Evolutionary conservation across 1,140 invertebrate genomes (phyloP).

Genomic region (Bradysia coprophila): DNA sequence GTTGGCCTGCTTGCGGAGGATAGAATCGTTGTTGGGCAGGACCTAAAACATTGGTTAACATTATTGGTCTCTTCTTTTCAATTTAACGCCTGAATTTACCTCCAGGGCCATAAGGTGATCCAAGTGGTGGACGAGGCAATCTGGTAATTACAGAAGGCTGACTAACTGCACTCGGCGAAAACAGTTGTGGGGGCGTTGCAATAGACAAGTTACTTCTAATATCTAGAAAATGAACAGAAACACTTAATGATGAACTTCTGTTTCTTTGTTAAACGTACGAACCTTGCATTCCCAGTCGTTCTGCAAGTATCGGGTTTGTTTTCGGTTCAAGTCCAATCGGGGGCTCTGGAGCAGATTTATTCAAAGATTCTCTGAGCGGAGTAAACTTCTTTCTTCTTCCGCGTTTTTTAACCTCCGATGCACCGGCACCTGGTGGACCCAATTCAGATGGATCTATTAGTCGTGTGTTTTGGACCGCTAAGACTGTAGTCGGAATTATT

Average conservation of each 20-base stretch:
- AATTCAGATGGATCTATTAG: neutral
- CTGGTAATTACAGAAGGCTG: conserved; percentile 40
- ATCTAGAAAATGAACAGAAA: neutral
- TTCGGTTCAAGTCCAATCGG: conserved; percentile 5
- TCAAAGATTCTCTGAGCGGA: conserved; percentile 14
- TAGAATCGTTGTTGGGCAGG: conserved; percentile 19
- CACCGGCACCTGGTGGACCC: conserved; percentile 4
- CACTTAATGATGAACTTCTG: too few species aligned
- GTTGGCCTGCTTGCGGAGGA: conserved; percentile 12
- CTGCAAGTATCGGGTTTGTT: conserved; percentile 5
- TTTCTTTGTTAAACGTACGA: too few species aligned
- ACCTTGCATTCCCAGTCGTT: conserved; percentile 19
- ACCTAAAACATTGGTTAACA: conserved; percentile 7
- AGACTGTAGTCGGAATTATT: neutral
- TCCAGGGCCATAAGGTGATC: neutral
- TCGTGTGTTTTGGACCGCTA: neutral
- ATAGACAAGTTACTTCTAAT: conserved; percentile 6
- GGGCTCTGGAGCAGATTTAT: conserved; percentile 15
- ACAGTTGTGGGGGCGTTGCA: conserved; percentile 25
- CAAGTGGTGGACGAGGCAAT: conserved; percentile 29
- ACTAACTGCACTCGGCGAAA: conserved; percentile 16
- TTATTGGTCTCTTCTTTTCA: neutral
- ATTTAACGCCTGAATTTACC: neutral
- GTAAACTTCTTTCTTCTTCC: conserved; percentile 21
- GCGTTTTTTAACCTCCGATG: conserved; percentile 9